Conservation (phyloP, 2,797 vertebrate species). For the Cuniculus paca region DNA sequence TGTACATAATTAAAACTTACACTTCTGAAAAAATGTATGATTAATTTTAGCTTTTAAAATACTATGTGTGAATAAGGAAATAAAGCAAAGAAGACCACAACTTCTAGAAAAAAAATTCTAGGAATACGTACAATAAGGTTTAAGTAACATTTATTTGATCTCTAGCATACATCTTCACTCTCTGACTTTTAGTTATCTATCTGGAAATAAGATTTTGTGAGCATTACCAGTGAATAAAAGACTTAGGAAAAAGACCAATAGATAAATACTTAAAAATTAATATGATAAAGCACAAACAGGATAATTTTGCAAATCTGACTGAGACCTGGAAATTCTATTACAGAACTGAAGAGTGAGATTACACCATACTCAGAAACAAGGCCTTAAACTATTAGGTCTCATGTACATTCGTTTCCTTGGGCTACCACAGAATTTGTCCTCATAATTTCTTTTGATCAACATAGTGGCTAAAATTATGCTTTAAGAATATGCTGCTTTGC, state of each 20-base stretch:
- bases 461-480: neutral
- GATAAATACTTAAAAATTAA: neutral
- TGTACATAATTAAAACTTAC: neutral
- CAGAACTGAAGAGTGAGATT: neutral
- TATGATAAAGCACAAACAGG: neutral
- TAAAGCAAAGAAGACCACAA: neutral
- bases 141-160: neutral
- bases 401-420: neutral
- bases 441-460: neutral
- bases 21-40: neutral
- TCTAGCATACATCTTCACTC: neutral
- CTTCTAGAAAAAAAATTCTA: neutral
- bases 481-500: neutral
- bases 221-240: neutral
- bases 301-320: neutral
- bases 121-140: neutral
- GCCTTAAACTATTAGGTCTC: rapidly evolving
- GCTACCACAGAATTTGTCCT: neutral
- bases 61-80: neutral
- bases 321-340: neutral
- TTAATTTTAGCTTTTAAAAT: neutral
- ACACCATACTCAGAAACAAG: too few species aligned
- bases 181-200: neutral
- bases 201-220: neutral
- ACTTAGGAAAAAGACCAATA: neutral